Conservation (phyloP, 2,888 invertebrate species). For the Lycaena phlaeas region DNA sequence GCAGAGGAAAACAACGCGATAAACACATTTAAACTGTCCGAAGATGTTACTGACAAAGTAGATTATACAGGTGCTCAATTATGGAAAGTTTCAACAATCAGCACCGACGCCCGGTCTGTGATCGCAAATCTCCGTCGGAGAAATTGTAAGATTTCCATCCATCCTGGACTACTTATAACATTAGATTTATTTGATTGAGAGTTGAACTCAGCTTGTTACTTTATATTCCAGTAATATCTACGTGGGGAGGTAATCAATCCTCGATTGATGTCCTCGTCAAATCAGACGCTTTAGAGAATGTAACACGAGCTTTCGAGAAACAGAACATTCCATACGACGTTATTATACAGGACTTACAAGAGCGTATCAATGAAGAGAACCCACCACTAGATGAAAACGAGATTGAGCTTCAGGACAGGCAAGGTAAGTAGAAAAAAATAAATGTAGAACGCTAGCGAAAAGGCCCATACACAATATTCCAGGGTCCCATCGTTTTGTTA, state of each 20-base stretch:
- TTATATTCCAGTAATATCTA: conserved; percentile 64
- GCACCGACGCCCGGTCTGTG: conserved; percentile 53
- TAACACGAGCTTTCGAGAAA: conserved; percentile 74
- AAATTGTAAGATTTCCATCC: conserved; percentile 41
- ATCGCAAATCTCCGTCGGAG: conserved; percentile 44
- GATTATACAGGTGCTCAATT: conserved; percentile 84
- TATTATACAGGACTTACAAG: conserved; percentile 85
- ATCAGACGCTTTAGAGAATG: conserved; percentile 74
- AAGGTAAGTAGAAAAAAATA: conserved; percentile 64
- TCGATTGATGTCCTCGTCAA: conserved; percentile 81
- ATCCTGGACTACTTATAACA: no score
- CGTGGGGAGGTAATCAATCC: conserved; percentile 77
- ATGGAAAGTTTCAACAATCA: conserved; percentile 76
- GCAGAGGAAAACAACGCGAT: conserved; percentile 13
- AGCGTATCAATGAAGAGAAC: conserved; percentile 85
- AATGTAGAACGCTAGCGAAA: neutral
- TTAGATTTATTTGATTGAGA: neutral
- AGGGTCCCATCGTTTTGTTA: conserved; percentile 59
- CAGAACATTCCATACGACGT: conserved; percentile 78
- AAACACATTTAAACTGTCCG: neutral
- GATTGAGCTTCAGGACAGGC: conserved; percentile 77
- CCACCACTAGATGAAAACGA: conserved; percentile 79
- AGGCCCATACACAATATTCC: conserved; percentile 31
- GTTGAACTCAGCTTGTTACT: neutral
- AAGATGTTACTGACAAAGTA: conserved; percentile 40